These are phyloP conservation scores for Pantherophis vulpinus DNA, from an alignment of 2,797 vertebrate genomes.

Conservation along the genomic window DNA sequence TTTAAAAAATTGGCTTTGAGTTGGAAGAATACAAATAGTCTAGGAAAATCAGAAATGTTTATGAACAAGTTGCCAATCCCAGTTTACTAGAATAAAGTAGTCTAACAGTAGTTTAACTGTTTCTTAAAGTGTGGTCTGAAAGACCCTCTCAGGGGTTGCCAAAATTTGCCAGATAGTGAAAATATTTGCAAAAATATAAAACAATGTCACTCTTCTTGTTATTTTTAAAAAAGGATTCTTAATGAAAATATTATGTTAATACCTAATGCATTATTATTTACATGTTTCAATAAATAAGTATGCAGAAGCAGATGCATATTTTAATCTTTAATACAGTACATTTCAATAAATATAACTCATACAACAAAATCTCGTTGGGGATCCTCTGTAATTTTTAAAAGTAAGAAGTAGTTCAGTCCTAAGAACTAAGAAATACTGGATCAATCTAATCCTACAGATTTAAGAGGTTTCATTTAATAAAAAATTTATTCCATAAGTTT, in stretches of 20 bases:
- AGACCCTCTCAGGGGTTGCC: not conserved
- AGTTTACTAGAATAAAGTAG: not conserved
- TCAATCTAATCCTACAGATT: not conserved
- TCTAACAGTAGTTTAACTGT: not conserved
- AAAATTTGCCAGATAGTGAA: not conserved
- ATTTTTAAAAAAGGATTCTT: not conserved
- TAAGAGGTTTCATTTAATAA: not conserved
- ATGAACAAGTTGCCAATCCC: not conserved
- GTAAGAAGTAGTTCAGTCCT: not conserved
- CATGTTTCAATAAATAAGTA: not conserved
- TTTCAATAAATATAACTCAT: not conserved
- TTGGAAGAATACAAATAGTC: not conserved
- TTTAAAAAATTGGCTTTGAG: not conserved
- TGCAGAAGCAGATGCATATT: not conserved
- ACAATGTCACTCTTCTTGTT: not conserved
- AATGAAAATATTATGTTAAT: not conserved
- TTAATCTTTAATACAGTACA: not conserved
- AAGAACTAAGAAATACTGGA: not conserved
- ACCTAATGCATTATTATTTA: not conserved
- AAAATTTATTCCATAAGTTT: not conserved
- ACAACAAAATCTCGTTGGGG: not conserved
- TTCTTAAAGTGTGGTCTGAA: not conserved
- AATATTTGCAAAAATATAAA: not conserved
- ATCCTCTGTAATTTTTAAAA: not conserved
- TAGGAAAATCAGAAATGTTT: not conserved